Percentiles rank a stretch among this genome's conserved stretches.
phyloP scores from a whole-genome alignment of 2,888 invertebrate species.

The Athalia cordata region DNA sequence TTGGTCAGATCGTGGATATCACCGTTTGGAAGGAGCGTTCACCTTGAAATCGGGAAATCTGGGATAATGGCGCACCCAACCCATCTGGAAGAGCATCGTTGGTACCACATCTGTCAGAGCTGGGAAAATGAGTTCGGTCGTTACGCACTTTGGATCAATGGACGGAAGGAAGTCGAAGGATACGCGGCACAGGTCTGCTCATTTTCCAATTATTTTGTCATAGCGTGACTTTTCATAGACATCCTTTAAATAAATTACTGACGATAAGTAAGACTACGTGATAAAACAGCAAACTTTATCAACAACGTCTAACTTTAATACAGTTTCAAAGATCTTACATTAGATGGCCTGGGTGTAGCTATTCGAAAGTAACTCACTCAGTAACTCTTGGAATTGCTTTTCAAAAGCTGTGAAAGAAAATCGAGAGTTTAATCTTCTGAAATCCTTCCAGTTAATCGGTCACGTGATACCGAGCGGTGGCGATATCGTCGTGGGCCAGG shows the following conservation, averaged over 20 bases:
- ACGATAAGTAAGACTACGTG: too few species aligned
- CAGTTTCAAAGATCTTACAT: neutral
- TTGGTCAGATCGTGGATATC: slow-evolving; percentile 79
- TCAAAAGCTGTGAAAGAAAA: neutral
- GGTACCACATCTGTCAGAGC: slow-evolving; percentile 82
- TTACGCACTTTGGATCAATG: slow-evolving; percentile 80
- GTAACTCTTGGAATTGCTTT: too few species aligned
- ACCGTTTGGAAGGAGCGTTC: slow-evolving; percentile 76
- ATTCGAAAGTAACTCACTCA: neutral
- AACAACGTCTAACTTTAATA: neutral
- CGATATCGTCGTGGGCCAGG: slow-evolving; percentile 82
- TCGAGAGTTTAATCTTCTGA: slow-evolving; percentile 30
- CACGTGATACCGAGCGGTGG: slow-evolving; percentile 78
- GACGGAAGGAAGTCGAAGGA: slow-evolving; percentile 74
- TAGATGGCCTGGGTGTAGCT: slow-evolving; percentile 1
- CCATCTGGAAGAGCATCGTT: slow-evolving; percentile 72
- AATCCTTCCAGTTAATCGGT: slow-evolving; percentile 76
- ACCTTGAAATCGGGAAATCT: slow-evolving; percentile 76
- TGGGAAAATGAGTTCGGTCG: slow-evolving; percentile 79
- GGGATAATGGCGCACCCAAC: slow-evolving; percentile 71
- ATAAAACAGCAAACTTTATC: too few species aligned
- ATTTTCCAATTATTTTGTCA: neutral
- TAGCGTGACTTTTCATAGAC: neutral
- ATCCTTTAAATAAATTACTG: too few species aligned
- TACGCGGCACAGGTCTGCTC: slow-evolving; percentile 66